Evolutionary conservation across 2,888 invertebrate species (phyloP).

Genomic region (Cremastinae sp.): DNA sequence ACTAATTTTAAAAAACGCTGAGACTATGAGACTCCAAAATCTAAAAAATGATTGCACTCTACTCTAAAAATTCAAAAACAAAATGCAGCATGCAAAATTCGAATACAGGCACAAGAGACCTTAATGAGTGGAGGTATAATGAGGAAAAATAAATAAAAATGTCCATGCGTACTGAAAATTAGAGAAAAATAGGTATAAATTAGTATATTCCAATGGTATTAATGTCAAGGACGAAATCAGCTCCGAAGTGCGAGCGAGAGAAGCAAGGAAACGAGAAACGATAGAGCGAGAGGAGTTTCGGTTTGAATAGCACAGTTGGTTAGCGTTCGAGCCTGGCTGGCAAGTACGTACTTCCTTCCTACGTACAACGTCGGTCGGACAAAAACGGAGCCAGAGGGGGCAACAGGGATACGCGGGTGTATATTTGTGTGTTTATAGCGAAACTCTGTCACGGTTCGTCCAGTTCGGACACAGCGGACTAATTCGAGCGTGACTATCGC

Average conservation of each 20-base stretch:
- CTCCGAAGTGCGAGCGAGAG: no score
- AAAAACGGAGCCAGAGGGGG: no score
- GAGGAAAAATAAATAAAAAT: not conserved
- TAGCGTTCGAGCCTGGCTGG: constrained; percentile 52
- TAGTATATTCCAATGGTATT: no score
- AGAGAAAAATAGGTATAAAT: constrained; percentile 9
- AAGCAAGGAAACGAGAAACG: constrained; percentile 18
- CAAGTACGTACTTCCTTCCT: constrained; percentile 56
- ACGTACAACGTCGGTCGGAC: constrained; percentile 2
- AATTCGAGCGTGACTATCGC: constrained; percentile 72
- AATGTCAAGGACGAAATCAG: not conserved
- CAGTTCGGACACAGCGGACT: constrained; percentile 63
- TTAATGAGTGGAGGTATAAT: not conserved
- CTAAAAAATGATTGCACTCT: no score
- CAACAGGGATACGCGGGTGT: constrained; percentile 1
- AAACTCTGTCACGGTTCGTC: constrained; percentile 39
- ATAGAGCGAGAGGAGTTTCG: constrained; percentile 25
- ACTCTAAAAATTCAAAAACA: no score
- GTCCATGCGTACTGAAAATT: constrained; percentile 1
- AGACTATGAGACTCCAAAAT: no score
- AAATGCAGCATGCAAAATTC: no score
- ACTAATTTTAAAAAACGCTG: no score
- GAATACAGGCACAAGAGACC: no score
- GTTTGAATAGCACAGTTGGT: constrained; percentile 45
- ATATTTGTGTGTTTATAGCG: constrained; percentile 9